Base-by-base conservation (phyloP, 1,140 invertebrate genomes). In the Campodea augens region DNA sequence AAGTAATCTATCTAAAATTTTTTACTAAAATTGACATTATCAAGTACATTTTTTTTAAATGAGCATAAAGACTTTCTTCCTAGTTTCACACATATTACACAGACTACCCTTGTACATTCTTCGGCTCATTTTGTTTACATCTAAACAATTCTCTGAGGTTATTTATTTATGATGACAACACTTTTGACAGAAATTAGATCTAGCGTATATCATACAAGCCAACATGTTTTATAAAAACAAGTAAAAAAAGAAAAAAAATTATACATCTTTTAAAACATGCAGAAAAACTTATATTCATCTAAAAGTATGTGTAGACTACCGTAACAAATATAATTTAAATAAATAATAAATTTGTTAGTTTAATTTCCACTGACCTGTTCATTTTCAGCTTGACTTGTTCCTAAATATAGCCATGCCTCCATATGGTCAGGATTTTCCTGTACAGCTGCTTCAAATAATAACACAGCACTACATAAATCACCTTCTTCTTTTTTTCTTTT, bases 381-480 rank as follows among this genome's bases (percentile, higher is more conserved):
- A 61, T 89, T 90, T 67, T 97, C 88, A 25, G 92, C 89, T 63
- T 97, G 91, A 15, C 87, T 84, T 29, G 79, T 82, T 5, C 84
- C 85, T 5, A 90, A 63, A 22, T 84, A 60, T 38, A 79, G 69
- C 84, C 84, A 88, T 24, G 83, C 82, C 61, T 90, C 77, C 0
- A 73, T 60, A 60, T 87, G 81, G 25, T 79, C 68, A 2, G 81
- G 75, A 47, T 88, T 68, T 60, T 91, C 78, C 59, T 90, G 80
- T 5, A 80, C 86, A 32, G 91, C 91, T 44, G 88, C 86, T 69
- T 99, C 95, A 67, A 98, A 98, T 55, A 91, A 83, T 3, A 98
- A 64, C 1, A 97, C 91, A 21, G 95, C 93, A 52, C 87, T 86
- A 15, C 91, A 84, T 45, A 98, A 73, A 66, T 98, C 91, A 21